Base-by-base conservation (phyloP, 2,113 vertebrate species). In the Lepus europaeus region DNA sequence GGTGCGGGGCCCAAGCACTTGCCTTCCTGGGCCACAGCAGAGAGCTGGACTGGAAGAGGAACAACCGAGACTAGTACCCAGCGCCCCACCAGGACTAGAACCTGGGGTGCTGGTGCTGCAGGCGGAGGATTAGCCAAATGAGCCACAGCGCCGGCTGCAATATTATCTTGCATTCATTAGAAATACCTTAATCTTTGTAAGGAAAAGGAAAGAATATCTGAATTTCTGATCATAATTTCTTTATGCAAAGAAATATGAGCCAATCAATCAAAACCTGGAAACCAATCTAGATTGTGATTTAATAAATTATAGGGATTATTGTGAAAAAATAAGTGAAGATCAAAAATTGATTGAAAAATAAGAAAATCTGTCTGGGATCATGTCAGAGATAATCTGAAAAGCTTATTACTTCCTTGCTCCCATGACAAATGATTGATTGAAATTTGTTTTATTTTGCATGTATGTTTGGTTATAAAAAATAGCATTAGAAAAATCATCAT, bases 1-100 rank as follows among this genome's bases (percentile, higher is more conserved):
- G 33, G 33, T 36, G 33, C 33, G 3, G 33, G 33, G 33, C 33
- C 33, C 33, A 36, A 36, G 33, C 33, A 36, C 33, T 36, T 36
- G 33, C 33, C 2, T 3, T 36, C 33, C 33, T 3, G 2, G 33
- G 33, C 33, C 33, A 36, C 33, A 36, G 33, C 33, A 36, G 33
- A 36, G 33, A 36, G 33, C 33, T 36, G 33, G 33, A 2, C 33
- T 36, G 33, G 33, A 36, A 36, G 33, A 36, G 33, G 33, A 3
- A 3, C 33, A 36, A 36, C 33, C 33, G 33, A 3, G 33, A 36
- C 33, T n/a, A n/a, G 3, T 2, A 3, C 2, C 3, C 33, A 3
- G 33, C 3, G 33, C 33, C 33, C 33, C 3, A 36, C 33, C 33
- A 3, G 33, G 33, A 36, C 33, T 36, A 36, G 33, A 36, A 36